phyloP scores from a whole-genome alignment of 2,797 vertebrate genomes.

The Sebastes nivosus region DNA sequence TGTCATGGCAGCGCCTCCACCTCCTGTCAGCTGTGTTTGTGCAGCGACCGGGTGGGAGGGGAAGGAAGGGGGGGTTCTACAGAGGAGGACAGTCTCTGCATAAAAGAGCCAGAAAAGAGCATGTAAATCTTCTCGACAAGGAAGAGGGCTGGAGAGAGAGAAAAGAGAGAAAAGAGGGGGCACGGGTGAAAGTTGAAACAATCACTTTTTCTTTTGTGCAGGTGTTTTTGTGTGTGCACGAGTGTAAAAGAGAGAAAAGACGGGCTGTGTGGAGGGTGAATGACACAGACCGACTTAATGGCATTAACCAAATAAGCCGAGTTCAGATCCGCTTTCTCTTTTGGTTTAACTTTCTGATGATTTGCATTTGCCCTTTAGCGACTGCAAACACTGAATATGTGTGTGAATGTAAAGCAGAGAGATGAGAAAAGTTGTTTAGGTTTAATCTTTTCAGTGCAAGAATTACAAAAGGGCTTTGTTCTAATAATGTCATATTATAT shows the following conservation, averaged over 20 bases:
- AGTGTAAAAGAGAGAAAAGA: slow-evolving; percentile 19
- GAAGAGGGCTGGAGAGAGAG: slow-evolving; percentile 31
- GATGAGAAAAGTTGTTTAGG: not conserved
- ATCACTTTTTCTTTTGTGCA: slow-evolving; percentile 81
- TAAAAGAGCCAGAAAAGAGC: slow-evolving; percentile 56
- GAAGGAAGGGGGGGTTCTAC: slow-evolving; percentile 15
- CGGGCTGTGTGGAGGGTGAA: slow-evolving; percentile 29
- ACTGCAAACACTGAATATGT: slow-evolving; percentile 11
- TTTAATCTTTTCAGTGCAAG: slow-evolving; percentile 1
- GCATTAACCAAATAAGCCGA: slow-evolving; percentile 70
- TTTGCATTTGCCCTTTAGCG: slow-evolving; percentile 75
- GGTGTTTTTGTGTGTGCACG: slow-evolving; percentile 76
- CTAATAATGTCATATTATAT: not conserved
- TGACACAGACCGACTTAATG: slow-evolving; percentile 63
- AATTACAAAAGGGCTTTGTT: not conserved
- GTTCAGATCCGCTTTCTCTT: slow-evolving; percentile 57
- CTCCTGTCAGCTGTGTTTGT: slow-evolving; percentile 98
- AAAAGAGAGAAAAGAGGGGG: slow-evolving; percentile 33
- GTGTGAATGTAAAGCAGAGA: not conserved
- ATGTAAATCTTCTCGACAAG: slow-evolving; percentile 76
- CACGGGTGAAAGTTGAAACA: slow-evolving; percentile 75
- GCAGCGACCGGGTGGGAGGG: slow-evolving; percentile 76
- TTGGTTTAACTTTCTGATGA: slow-evolving; percentile 72
- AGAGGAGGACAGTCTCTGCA: slow-evolving; percentile 59
- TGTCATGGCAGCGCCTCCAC: slow-evolving; percentile 68